Base-by-base conservation (phyloP, 2,888 invertebrate species). In the Andrena marginata region DNA sequence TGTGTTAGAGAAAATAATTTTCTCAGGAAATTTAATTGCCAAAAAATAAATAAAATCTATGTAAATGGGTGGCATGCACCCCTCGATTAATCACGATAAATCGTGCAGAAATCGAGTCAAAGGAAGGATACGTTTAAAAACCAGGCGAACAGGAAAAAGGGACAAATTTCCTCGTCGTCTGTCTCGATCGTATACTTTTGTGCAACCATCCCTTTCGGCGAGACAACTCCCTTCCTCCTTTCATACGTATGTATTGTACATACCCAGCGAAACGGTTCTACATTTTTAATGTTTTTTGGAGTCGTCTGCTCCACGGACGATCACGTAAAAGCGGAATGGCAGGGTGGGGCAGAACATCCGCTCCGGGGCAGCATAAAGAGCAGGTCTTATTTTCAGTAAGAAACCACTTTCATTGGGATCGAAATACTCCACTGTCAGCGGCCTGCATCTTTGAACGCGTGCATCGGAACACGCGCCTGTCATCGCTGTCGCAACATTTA, bases 401-500 rank as follows among this genome's bases (percentile, higher is more conserved):
- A 84, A 83, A 83, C 82, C 65, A 73, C 77, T 83, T 83, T 74
- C 77, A 29, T 70, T 67, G 77, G 29, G 70, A 70, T 83, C 70
- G 74, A 74, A 84, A 78, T 83, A 74, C 74, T 26, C 26, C 26
- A 70, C 63, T 74, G 78, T 71, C 78, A 68, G 48, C 77, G 29
- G 16, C 51, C 83, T 74, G 42, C 42, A 42, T 16, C 42, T 16
- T 73, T 49, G 83, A 82, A 56, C 54, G 67, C 74, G 54, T 72
- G 69, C 82, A 76, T 76, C 72, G 76, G 63, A 54, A 73, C 81
- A 48, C 60, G 10, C 56, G n/a, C 64, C 4, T 60, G 59, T 69
- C 62, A 68, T 77, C 62, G 23, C 77, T 5, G 16, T 29, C 75
- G 5, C 20, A 31, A 31, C 51, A 13, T 56, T 23, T 26, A 10